Evolutionary conservation across 2,888 invertebrate genomes (phyloP).

Genomic region (Ellobium chinense): DNA sequence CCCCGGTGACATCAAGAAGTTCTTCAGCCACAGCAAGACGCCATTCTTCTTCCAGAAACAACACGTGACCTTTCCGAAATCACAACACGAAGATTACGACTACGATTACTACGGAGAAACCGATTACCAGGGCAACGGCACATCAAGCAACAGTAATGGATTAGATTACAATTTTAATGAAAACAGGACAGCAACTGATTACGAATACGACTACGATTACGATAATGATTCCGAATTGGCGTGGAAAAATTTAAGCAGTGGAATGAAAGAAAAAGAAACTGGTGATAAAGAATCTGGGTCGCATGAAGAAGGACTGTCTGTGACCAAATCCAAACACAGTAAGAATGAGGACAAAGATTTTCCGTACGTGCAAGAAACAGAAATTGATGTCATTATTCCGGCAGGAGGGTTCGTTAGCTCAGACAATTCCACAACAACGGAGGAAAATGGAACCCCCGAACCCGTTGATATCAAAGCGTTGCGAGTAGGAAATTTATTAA

Average conservation of each 20-base stretch:
- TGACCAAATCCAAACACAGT: background rate
- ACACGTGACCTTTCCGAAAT: too few species aligned
- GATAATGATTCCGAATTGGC: background rate
- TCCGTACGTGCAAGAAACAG: background rate
- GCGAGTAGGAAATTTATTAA: background rate
- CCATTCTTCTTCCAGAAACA: background rate
- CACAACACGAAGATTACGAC: too few species aligned
- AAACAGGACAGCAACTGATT: too few species aligned
- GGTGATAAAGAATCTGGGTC: background rate
- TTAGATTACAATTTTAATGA: too few species aligned
- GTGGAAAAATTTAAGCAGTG: too few species aligned
- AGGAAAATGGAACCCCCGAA: background rate
- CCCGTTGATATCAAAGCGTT: background rate
- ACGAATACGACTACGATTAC: too few species aligned
- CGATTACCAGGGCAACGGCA: background rate
- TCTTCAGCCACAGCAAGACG: background rate
- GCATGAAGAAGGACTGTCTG: background rate
- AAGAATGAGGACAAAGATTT: background rate
- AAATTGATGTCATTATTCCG: constrained; percentile 12
- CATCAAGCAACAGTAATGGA: background rate
- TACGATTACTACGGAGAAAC: background rate
- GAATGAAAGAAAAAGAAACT: background rate
- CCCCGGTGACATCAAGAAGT: background rate
- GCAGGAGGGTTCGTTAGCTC: background rate
- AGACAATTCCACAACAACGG: background rate